phyloP scores from a whole-genome alignment of 2,113 vertebrate species.

The Montifringilla adamsi region DNA sequence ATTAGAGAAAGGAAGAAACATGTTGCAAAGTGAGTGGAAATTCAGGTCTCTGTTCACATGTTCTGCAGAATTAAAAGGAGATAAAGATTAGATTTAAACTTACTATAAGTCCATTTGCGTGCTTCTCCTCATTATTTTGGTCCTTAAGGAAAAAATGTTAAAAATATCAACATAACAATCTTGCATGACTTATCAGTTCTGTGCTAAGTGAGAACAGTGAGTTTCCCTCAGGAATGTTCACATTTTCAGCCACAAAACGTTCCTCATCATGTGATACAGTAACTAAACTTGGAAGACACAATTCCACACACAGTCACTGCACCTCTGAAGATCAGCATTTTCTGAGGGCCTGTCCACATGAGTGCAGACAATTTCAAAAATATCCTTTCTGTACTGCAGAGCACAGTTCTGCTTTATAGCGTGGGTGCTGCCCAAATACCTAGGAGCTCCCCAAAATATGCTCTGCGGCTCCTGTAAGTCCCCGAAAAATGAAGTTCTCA shows the following conservation, averaged over 20 bases:
- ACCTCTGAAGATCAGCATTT: neutral
- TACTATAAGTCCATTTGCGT: conserved; percentile 99
- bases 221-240: conserved; percentile 23
- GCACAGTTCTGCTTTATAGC: neutral
- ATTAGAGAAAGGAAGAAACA: conserved; percentile 60
- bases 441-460: neutral
- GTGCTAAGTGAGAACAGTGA: neutral
- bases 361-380: neutral
- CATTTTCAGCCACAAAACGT: neutral
- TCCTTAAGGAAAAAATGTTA: conserved; percentile 96
- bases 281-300: neutral
- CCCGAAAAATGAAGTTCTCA: neutral
- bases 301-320: neutral
- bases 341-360: neutral
- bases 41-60: conserved; percentile 75
- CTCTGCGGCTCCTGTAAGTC: neutral
- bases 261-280: neutral
- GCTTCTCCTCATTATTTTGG: conserved; percentile 98
- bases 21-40: conserved; percentile 68
- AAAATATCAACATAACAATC: conserved; percentile 79
- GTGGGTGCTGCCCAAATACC: neutral
- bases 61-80: conserved; percentile 77
- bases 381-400: neutral
- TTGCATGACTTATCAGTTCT: conserved; percentile 45
- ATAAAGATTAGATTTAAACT: conserved; percentile 83